phyloP scores from a whole-genome alignment of 2,113 vertebrate genomes.

The Hippocampus barbouri region DNA sequence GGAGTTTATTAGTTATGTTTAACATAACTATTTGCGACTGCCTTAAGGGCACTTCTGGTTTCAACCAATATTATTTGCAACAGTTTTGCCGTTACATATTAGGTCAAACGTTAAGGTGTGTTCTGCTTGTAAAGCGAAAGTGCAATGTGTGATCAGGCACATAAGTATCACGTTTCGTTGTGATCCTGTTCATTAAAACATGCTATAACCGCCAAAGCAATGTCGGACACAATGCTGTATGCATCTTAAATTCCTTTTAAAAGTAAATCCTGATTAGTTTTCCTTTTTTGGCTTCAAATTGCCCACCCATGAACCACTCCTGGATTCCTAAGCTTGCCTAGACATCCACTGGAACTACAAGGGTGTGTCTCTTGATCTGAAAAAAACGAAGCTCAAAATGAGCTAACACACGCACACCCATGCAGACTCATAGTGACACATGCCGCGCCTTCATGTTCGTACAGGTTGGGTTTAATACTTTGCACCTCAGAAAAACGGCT shows the following conservation, averaged over 20 bases:
- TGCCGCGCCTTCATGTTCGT: slow-evolving; percentile 54
- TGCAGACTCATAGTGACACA: slow-evolving; percentile 24
- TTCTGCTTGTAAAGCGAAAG: neutral
- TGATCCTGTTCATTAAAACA: neutral
- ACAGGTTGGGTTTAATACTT: slow-evolving; percentile 43
- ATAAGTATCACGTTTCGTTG: neutral
- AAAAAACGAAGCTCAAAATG: slow-evolving; percentile 48
- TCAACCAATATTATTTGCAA: neutral
- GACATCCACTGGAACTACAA: slow-evolving; percentile 50
- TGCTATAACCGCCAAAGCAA: neutral
- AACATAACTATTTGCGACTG: too few relatives aligned
- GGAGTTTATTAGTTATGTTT: too few relatives aligned
- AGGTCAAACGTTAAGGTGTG: too few relatives aligned
- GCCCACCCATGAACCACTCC: slow-evolving; percentile 51
- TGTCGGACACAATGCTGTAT: neutral
- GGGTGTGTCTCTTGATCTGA: slow-evolving; percentile 67
- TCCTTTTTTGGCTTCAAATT: slow-evolving; percentile 29
- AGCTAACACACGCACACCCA: slow-evolving; percentile 36
- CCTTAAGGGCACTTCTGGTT: too few relatives aligned
- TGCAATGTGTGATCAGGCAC: neutral
- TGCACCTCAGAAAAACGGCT: slow-evolving; percentile 7
- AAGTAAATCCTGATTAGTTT: slow-evolving; percentile 11
- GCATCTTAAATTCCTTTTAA: neutral
- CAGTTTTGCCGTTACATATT: too few relatives aligned
- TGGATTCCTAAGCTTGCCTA: slow-evolving; percentile 70